Percentiles rank a stretch among this genome's conserved stretches.
Conservation (phyloP, 2,113 vertebrate species). For the Pomatostomus ruficeps region DNA sequence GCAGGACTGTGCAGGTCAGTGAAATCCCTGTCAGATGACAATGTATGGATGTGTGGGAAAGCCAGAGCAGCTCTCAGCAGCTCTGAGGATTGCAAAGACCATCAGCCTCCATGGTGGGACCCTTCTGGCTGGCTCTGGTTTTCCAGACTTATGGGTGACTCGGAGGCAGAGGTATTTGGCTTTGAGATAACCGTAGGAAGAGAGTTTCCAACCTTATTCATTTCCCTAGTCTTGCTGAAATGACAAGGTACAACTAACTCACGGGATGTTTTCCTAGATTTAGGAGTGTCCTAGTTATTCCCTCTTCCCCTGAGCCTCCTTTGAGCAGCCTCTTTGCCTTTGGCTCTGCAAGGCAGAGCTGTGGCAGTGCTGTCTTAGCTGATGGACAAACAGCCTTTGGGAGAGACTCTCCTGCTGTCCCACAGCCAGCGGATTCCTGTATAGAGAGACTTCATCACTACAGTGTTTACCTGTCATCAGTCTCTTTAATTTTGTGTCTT, state of each 20-base stretch:
- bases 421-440: neutral
- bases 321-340: neutral
- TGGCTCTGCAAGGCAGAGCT: neutral
- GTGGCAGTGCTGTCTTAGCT: neutral
- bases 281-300: neutral
- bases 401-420: neutral
- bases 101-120: neutral
- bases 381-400: neutral
- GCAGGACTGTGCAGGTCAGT: neutral
- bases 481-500: neutral
- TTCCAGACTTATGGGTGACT: neutral
- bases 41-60: neutral
- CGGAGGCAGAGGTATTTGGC: fast-evolving
- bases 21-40: neutral
- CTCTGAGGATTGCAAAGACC: neutral
- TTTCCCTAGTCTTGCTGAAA: neutral
- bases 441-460: neutral
- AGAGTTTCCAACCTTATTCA: neutral
- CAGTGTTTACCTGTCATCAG: neutral
- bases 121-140: neutral
- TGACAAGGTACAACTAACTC: neutral
- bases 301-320: neutral
- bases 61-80: neutral
- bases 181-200: neutral
- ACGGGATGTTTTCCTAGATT: neutral